These are phyloP conservation scores for Notarius quadriscutis DNA, from an alignment of 2,113 vertebrate genomes.

Conservation along the genomic window DNA sequence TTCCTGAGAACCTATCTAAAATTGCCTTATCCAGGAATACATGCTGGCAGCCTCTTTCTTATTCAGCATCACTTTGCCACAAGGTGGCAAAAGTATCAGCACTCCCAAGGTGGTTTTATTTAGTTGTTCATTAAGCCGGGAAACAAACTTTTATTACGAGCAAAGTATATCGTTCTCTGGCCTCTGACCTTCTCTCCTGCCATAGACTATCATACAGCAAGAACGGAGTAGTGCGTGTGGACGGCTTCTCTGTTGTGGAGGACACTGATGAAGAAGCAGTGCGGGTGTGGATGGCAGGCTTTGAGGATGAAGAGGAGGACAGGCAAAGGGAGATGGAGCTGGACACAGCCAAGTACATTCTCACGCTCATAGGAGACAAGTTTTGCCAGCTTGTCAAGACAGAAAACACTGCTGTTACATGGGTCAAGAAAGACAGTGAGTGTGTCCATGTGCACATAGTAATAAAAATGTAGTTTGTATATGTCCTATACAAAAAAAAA, in stretches of 20 bases:
- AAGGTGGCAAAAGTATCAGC: constrained; percentile 11
- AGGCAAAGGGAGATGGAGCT: constrained; percentile 80
- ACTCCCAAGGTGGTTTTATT: neutral
- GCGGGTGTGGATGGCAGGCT: constrained; percentile 35
- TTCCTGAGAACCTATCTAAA: neutral
- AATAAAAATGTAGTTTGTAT: neutral
- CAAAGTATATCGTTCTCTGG: neutral
- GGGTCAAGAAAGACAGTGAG: constrained; percentile 86
- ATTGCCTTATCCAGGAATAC: constrained; percentile 19
- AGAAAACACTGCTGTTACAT: constrained; percentile 83
- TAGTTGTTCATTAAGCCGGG: neutral
- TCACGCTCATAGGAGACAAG: constrained; percentile 84
- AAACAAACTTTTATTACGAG: neutral
- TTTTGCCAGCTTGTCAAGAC: constrained; percentile 86
- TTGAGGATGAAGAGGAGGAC: constrained; percentile 35
- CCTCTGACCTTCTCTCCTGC: neutral
- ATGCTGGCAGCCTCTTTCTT: neutral
- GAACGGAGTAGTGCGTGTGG: constrained; percentile 85
- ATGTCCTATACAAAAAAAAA: neutral
- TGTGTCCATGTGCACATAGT: neutral
- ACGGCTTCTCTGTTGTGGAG: constrained; percentile 87
- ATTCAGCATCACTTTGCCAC: constrained; percentile 5
- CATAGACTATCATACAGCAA: constrained; percentile 86
- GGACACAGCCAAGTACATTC: constrained; percentile 83
- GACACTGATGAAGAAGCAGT: constrained; percentile 85